These are phyloP conservation scores for Eupristina koningsbergeri DNA, from an alignment of 1,140 invertebrate species.

Conservation along the genomic window DNA sequence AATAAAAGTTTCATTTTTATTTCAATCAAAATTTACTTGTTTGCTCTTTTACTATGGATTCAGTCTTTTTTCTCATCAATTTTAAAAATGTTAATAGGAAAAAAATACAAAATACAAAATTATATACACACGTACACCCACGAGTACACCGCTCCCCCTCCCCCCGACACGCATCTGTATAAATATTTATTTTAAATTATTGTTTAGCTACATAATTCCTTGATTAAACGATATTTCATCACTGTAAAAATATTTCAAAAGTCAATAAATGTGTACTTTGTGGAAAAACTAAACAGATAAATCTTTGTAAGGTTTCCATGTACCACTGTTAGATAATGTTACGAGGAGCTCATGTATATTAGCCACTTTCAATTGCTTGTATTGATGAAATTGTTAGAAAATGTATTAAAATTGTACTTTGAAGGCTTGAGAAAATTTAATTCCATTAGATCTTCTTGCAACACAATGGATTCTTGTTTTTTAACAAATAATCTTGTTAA, in stretches of 20 bases:
- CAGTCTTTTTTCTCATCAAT: not conserved
- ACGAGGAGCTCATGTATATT: not conserved
- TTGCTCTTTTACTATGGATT: not conserved
- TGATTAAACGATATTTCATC: constrained; percentile 20
- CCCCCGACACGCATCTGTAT: too few relatives aligned
- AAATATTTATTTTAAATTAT: constrained; percentile 23
- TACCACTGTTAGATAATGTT: not conserved
- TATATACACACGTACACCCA: too few relatives aligned
- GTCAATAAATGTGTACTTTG: constrained; percentile 1
- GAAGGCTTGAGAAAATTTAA: not conserved
- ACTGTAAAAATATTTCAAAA: not conserved
- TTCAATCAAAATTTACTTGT: not conserved
- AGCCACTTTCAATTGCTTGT: constrained; percentile 14
- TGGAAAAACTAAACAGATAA: not conserved
- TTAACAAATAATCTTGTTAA: too few relatives aligned
- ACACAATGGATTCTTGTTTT: too few relatives aligned
- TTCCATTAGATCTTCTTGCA: too few relatives aligned
- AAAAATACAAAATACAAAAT: not conserved
- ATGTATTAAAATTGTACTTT: not conserved
- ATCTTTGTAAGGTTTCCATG: not conserved
- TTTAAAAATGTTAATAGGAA: not conserved
- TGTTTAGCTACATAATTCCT: constrained; percentile 35
- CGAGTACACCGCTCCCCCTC: too few relatives aligned
- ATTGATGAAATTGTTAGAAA: too few relatives aligned
- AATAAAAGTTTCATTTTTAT: not conserved